Evolutionary conservation across 2,888 invertebrate genomes (phyloP).

Genomic region (Erannis defoliaria): DNA sequence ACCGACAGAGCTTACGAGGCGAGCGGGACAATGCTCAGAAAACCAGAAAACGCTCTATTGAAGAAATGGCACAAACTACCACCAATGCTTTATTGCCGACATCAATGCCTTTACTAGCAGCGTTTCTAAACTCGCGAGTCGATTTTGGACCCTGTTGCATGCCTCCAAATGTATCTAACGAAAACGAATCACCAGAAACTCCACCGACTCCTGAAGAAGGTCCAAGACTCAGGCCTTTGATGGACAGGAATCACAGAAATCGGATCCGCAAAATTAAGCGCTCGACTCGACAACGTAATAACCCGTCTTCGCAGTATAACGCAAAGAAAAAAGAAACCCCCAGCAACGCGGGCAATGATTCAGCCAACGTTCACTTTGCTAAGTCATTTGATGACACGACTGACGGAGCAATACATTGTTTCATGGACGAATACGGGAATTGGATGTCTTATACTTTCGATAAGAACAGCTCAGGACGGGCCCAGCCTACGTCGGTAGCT

Average conservation of each 20-base stretch:
- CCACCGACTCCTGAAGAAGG: conserved; percentile 67
- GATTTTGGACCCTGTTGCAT: conserved; percentile 83
- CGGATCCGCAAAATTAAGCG: conserved; percentile 86
- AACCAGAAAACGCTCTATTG: conserved; percentile 83
- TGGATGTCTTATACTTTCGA: conserved; percentile 95
- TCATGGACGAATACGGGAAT: conserved; percentile 94
- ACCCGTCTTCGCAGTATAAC: conserved; percentile 65
- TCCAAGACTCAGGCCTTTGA: conserved; percentile 74
- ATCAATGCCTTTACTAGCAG: conserved; percentile 88
- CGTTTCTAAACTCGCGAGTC: conserved; percentile 87
- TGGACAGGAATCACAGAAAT: conserved; percentile 82
- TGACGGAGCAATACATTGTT: conserved; percentile 94
- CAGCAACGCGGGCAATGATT: conserved; percentile 64
- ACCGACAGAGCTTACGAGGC: conserved; percentile 75
- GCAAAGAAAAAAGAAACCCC: conserved; percentile 69
- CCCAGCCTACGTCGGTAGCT: conserved; percentile 72
- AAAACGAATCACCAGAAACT: conserved; percentile 62
- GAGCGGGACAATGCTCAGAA: conserved; percentile 78
- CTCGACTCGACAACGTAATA: conserved; percentile 81
- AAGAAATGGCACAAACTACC: conserved; percentile 88
- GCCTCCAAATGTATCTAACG: conserved; percentile 61
- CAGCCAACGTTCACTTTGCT: conserved; percentile 88
- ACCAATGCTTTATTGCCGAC: conserved; percentile 89
- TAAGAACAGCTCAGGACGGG: conserved; percentile 88
- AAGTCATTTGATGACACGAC: conserved; percentile 93